Evolutionary conservation across 2,797 vertebrate species (phyloP).

Genomic region (Gadopsis marmoratus): DNA sequence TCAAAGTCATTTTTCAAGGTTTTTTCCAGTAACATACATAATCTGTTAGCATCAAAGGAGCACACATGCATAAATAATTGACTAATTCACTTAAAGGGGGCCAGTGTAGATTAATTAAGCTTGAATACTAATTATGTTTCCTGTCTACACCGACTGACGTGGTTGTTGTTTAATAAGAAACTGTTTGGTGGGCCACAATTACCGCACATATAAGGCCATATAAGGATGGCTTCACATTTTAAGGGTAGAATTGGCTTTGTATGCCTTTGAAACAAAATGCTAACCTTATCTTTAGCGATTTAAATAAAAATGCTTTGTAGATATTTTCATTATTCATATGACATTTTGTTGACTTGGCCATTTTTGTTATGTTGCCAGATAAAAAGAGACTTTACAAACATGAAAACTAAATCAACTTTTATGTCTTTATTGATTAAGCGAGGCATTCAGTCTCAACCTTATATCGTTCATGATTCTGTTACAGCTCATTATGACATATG

Average conservation of each 20-base stretch:
- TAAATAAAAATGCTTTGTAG: slow-evolving; percentile 58
- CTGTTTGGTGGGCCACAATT: slow-evolving; percentile 84
- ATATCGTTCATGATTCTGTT: background rate
- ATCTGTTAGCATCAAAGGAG: slow-evolving; percentile 89
- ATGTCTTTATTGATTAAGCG: slow-evolving; percentile 33
- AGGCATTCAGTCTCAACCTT: slow-evolving; percentile 26
- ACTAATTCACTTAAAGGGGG: slow-evolving; percentile 89
- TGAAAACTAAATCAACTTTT: slow-evolving; percentile 41
- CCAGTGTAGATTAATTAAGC: slow-evolving; percentile 89
- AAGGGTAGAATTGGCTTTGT: slow-evolving; percentile 52
- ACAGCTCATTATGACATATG: slow-evolving; percentile 3
- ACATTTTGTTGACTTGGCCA: slow-evolving; percentile 54
- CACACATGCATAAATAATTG: slow-evolving; percentile 90
- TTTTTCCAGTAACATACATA: slow-evolving; percentile 84
- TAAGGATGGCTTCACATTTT: slow-evolving; percentile 61
- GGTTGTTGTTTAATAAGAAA: slow-evolving; percentile 86
- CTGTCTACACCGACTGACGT: slow-evolving; percentile 84
- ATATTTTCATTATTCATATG: slow-evolving; percentile 55
- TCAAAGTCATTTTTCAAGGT: slow-evolving; percentile 84
- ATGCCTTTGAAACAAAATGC: slow-evolving; percentile 70
- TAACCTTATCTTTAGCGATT: slow-evolving; percentile 65
- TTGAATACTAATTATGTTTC: slow-evolving; percentile 91
- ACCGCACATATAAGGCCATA: slow-evolving; percentile 68
- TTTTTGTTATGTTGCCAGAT: slow-evolving; percentile 43
- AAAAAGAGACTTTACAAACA: slow-evolving; percentile 43